Evolutionary conservation across 1,140 invertebrate genomes (phyloP), one percentile per base, ranked within the genome.

Genomic region (Coenobita brevimanus): DNA sequence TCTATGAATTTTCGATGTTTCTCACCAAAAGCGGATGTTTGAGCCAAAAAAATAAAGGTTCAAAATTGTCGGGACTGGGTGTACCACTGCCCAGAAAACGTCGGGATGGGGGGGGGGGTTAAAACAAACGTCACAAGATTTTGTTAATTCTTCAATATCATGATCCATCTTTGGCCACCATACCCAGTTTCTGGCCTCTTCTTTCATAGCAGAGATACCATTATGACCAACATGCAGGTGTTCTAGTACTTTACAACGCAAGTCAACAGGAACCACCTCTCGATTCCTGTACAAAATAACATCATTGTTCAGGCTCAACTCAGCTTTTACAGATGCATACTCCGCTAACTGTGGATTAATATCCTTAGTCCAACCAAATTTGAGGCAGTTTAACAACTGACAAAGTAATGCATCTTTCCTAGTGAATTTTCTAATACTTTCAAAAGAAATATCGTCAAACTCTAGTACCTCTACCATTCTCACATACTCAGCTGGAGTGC

Each of bases 131-230:
- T 24, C 8, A 38, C 71, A 75, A 33, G 8, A 36, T 36, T 75
- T 75, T 36, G 71, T 75, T 33, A 75, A 30, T 89, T 80, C 54
- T 92, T 94, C 93, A 0, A 92, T 92, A 17, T 94, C 92, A 80
- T 91, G 91, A 88, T 95, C 93, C 0, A 94, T 92, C 43, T 90
- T 91, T 15, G 92, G 92, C 93, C 93, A 95, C 93, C 93, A 94
- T 4, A 94, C 92, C 90, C 94, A 93, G 17, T 90, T 91, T 24
- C 94, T 71, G 1, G 94, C 92, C 21, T 94, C 69, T 0, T 91
- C 89, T 91, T 95, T 95, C 94, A 95, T 95, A 0, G 91, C 92
- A 0, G 92, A 92, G 10, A 94, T 93, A 4, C 94, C 94, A 3
- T 92, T 92, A 90, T 95, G 94, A 3, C 92, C 92, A 15, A 84